Evolutionary conservation across 2,797 vertebrate species (phyloP).

Genomic region (Alcedo quadribrachys): DNA sequence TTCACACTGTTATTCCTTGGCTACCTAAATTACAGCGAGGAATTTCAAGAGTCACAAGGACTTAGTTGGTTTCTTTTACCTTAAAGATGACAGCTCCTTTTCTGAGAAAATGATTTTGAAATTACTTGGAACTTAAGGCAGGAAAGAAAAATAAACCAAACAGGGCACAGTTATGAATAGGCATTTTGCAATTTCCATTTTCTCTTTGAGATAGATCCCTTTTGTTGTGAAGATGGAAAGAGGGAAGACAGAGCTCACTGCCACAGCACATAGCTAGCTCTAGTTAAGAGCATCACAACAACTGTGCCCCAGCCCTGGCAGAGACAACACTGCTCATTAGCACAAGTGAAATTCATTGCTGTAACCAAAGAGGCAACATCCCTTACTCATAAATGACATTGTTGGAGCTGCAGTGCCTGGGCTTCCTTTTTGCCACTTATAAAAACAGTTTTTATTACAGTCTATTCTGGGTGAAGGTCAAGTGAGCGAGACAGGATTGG

Average conservation of each 20-base stretch:
- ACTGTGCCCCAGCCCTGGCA: neutral
- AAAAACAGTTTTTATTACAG: conserved; percentile 43
- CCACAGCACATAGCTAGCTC: neutral
- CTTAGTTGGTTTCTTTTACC: neutral
- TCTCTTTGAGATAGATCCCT: neutral
- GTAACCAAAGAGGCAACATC: conserved; percentile 3
- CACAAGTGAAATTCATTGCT: conserved; percentile 30
- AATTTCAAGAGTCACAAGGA: neutral
- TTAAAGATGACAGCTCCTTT: neutral
- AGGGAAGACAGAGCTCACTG: neutral
- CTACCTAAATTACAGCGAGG: neutral
- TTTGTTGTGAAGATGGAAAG: neutral
- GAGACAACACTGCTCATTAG: conserved; percentile 13
- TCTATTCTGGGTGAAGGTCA: conserved; percentile 7
- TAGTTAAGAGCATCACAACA: neutral
- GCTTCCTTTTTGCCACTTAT: neutral
- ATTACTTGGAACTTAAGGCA: neutral
- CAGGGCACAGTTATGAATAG: neutral
- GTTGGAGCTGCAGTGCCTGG: neutral
- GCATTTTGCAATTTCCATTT: conserved; percentile 2
- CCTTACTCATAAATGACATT: conserved; percentile 29
- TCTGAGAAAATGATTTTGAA: neutral
- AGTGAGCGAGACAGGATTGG: neutral
- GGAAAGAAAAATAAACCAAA: accelerated
- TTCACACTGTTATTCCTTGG: neutral